Evolutionary conservation across 2,888 invertebrate species (phyloP).

Genomic region (Bombyx huttoni): DNA sequence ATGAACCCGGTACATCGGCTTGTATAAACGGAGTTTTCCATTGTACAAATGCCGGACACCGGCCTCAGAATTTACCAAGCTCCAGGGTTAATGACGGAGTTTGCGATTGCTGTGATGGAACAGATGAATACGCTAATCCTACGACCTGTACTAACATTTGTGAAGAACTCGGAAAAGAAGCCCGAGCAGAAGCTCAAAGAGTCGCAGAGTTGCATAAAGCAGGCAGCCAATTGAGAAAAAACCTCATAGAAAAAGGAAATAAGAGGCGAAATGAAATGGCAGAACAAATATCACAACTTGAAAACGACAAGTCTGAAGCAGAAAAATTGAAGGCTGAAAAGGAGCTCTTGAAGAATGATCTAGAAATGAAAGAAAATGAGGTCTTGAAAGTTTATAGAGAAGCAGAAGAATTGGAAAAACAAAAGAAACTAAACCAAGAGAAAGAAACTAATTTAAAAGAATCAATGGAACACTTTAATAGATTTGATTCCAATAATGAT

Average conservation of each 20-base stretch:
- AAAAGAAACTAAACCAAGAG: conserved; percentile 72
- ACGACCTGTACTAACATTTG: conserved; percentile 84
- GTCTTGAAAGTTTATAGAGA: conserved; percentile 84
- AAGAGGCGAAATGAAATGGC: conserved; percentile 81
- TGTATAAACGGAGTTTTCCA: conserved; percentile 92
- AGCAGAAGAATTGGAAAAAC: conserved; percentile 75
- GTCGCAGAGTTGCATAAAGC: conserved; percentile 81
- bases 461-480: conserved; percentile 80
- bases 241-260: conserved; percentile 83
- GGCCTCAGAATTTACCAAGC: conserved; percentile 83
- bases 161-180: conserved; percentile 83
- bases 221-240: conserved; percentile 82
- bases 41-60: conserved; percentile 83
- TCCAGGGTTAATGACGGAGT: conserved; percentile 94
- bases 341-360: conserved; percentile 77
- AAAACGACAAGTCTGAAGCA: conserved; percentile 82
- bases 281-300: conserved; percentile 78
- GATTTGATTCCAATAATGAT: conserved; percentile 87
- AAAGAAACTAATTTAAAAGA: conserved; percentile 72
- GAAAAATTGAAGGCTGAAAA: conserved; percentile 85
- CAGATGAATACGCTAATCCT: conserved; percentile 82
- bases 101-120: conserved; percentile 95
- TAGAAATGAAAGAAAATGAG: conserved; percentile 81
- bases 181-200: conserved; percentile 80
- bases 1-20: conserved; percentile 94